A percentile compares a stretch with the other conserved stretches of the same genome.
Evolutionary conservation across 2,797 vertebrate genomes (phyloP).

Genomic region (Crenuchus spilurus): DNA sequence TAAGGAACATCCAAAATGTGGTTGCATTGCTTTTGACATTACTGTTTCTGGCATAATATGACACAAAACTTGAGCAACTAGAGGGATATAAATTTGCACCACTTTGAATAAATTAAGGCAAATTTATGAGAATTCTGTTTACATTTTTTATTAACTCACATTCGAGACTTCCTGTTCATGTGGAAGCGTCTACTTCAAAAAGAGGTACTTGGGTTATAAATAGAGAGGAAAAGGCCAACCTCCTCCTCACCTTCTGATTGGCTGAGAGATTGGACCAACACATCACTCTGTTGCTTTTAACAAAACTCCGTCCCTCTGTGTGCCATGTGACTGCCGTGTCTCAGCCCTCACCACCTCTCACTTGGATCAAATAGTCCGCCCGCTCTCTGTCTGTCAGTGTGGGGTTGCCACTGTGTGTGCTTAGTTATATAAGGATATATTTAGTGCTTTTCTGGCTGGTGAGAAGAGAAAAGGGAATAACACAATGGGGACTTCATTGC

Average conservation of each 20-base stretch:
- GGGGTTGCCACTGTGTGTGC: conserved; percentile 30
- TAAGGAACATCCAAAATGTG: no score
- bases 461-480: conserved; percentile 17
- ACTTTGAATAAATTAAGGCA: background rate
- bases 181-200: background rate
- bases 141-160: background rate
- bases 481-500: conserved; percentile 53
- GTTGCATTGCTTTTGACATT: no score
- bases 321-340: conserved; percentile 38
- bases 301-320: background rate
- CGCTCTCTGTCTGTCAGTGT: conserved; percentile 16
- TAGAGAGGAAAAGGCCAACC: background rate
- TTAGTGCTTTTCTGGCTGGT: conserved; percentile 21
- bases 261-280: conserved; percentile 21
- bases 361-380: conserved; percentile 14
- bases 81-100: no score
- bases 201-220: conserved; percentile 19
- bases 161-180: conserved; percentile 1
- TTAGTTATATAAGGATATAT: conserved; percentile 14
- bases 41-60: no score
- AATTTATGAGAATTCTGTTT: background rate
- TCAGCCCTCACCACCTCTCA: conserved; percentile 16
- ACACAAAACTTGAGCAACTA: background rate
- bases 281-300: conserved; percentile 30
- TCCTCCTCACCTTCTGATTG: background rate